Conservation (phyloP, 1,140 invertebrate genomes). For the Gonatopus flavifemur region DNA sequence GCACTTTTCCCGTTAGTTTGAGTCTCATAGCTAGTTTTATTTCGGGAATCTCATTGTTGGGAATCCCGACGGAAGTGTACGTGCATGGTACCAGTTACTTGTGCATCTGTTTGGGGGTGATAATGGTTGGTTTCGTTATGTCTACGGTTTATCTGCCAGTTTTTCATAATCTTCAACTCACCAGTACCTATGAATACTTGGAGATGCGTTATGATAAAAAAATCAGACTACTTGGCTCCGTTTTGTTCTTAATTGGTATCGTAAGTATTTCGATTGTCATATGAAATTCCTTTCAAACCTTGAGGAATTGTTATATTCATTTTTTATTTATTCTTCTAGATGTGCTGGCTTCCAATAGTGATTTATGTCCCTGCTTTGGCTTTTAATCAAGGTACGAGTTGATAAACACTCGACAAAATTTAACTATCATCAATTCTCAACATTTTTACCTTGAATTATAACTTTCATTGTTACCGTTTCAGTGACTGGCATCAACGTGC, state of each 20-base stretch:
- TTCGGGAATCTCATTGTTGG: slow-evolving; percentile 67
- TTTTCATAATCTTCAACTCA: slow-evolving; percentile 77
- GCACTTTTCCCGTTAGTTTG: slow-evolving; percentile 75
- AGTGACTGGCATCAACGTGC: slow-evolving; percentile 86
- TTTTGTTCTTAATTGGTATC: slow-evolving; percentile 70
- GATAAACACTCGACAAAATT: slow-evolving; percentile 5
- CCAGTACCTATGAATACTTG: slow-evolving; percentile 85
- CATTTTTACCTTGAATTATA: no score
- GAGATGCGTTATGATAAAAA: slow-evolving; percentile 74
- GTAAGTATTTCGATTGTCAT: slow-evolving; percentile 55
- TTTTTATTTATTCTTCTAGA: slow-evolving; percentile 54
- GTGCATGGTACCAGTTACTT: slow-evolving; percentile 74
- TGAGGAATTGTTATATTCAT: not conserved
- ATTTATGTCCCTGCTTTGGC: slow-evolving; percentile 75
- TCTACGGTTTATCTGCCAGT: slow-evolving; percentile 76
- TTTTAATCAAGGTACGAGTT: slow-evolving; percentile 73
- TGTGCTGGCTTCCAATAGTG: slow-evolving; percentile 70
- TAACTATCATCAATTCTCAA: not conserved
- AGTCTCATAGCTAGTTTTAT: slow-evolving; percentile 77
- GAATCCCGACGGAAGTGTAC: slow-evolving; percentile 84
- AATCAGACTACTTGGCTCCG: slow-evolving; percentile 72
- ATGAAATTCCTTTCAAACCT: not conserved
- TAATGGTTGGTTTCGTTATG: slow-evolving; percentile 68
- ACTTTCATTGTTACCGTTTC: slow-evolving; percentile 27
- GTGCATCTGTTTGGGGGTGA: slow-evolving; percentile 63